Base-by-base conservation (phyloP, 2,888 invertebrate species). In the Andrena chrysosceles region DNA sequence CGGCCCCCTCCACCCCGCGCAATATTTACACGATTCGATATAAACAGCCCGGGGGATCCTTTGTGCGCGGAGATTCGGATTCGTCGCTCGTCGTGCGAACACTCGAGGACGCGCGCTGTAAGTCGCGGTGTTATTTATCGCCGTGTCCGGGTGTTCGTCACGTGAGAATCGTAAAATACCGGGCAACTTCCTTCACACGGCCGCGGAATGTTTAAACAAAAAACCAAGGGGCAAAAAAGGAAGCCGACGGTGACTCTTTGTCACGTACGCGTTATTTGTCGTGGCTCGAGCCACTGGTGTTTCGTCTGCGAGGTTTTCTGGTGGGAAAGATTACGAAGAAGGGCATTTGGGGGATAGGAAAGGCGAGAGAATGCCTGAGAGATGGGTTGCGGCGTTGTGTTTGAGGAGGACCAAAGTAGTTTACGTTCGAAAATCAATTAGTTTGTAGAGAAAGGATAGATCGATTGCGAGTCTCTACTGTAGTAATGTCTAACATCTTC, bases 21-120 rank as follows among this genome's bases (percentile, higher is more conserved):
- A 88, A 89, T 89, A 89, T 91, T 90, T 89, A 88, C 90, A 85
- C 86, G 84, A 83, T 87, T 86, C 86, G 82, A 85, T 80, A 85
- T 81, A 88, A 87, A 87, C 83, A 85, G 74, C 8, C 29, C 56
- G 85, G 66, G 63, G 69, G 59, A 72, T 35, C 59, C 82, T 63
- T 82, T 77, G 63, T 77, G 16, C 71, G 13, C 16, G 64, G 73
- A 68, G 82, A 77, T 78, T 85, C 74, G 66, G 81, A 88, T 81
- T 83, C 86, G 78, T 54, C 54, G 82, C 42, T 76, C n/a, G 60
- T 74, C 75, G 63, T 52, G 68, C 69, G 67, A 74, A 54, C 77
- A 54, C 73, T 79, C 42, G 26, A 56, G 4, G 4, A 10, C 23
- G 13, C 63, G 52, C 31, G 54, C 59, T 42, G 59, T 62, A 56